Conservation (phyloP, 2,888 invertebrate species). For the Epsilonema sp. region DNA sequence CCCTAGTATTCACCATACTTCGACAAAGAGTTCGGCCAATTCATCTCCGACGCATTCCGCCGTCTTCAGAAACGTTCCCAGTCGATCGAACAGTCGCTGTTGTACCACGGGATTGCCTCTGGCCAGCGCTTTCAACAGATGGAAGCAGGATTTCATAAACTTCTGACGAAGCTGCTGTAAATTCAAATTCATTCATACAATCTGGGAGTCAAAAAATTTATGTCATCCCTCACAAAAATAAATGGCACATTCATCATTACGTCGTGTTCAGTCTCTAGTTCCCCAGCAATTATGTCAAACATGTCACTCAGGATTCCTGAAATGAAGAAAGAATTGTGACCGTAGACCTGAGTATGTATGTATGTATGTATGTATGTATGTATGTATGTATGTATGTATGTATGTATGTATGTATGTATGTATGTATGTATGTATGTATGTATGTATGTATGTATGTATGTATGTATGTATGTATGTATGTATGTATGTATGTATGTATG, state of each 20-base stretch:
- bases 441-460: too few relatives aligned
- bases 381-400: background rate
- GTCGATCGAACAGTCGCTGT: slow-evolving; percentile 4
- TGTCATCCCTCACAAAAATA: too few relatives aligned
- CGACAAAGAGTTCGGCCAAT: slow-evolving; percentile 6
- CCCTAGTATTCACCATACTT: slow-evolving; percentile 4
- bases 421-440: background rate
- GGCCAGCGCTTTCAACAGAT: slow-evolving; percentile 2
- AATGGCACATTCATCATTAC: too few relatives aligned
- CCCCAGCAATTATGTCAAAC: slow-evolving; percentile 24
- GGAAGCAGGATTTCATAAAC: slow-evolving; percentile 6
- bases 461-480: too few relatives aligned
- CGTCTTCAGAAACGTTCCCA: background rate
- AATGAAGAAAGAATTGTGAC: background rate
- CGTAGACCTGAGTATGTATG: background rate
- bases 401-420: background rate
- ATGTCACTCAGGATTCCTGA: slow-evolving; percentile 21
- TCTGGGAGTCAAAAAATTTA: too few relatives aligned
- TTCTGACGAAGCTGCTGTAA: too few relatives aligned
- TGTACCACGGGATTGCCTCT: slow-evolving; percentile 2
- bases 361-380: background rate
- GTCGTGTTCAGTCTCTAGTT: slow-evolving; percentile 11
- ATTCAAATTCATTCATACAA: too few relatives aligned
- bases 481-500: too few relatives aligned
- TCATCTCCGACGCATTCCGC: slow-evolving; percentile 1